phyloP scores from a whole-genome alignment of 2,888 invertebrate genomes.

The Syrphus vitripennis region DNA sequence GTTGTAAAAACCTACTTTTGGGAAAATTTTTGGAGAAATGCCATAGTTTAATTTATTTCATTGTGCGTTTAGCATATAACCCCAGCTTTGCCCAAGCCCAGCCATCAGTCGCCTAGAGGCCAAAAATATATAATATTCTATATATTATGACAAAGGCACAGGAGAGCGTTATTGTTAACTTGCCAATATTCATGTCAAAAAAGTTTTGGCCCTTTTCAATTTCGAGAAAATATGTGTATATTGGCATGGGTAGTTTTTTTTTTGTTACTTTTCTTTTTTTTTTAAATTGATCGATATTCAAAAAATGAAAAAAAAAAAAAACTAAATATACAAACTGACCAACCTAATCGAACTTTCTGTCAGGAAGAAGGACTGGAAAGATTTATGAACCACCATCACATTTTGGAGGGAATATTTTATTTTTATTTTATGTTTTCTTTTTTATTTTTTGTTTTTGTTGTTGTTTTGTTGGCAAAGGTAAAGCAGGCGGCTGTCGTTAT shows the following conservation, averaged over 20 bases:
- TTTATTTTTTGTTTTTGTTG: neutral
- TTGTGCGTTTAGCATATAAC: slow-evolving; percentile 58
- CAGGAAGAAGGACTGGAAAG: slow-evolving; percentile 19
- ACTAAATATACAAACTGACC: slow-evolving; percentile 32
- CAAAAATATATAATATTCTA: slow-evolving; percentile 28
- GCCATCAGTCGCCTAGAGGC: slow-evolving; percentile 11
- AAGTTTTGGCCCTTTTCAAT: slow-evolving; percentile 41
- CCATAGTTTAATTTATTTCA: slow-evolving; percentile 65
- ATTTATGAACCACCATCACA: slow-evolving; percentile 21
- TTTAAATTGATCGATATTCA: slow-evolving; percentile 50
- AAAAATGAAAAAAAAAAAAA: neutral
- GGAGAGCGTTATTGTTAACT: slow-evolving; percentile 39
- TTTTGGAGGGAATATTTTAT: neutral
- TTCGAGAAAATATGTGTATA: neutral
- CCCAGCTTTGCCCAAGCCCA: neutral
- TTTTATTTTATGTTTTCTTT: neutral
- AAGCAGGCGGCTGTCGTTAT: slow-evolving; percentile 28
- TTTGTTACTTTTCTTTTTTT: neutral
- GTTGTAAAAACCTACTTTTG: slow-evolving; percentile 15
- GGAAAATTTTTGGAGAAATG: slow-evolving; percentile 41
- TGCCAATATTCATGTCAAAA: slow-evolving; percentile 59
- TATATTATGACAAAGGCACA: slow-evolving; percentile 14
- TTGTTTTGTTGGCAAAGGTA: neutral
- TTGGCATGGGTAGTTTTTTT: neutral
- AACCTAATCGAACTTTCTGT: slow-evolving; percentile 59